Base-by-base conservation (phyloP, 2,113 vertebrate genomes). In the Toxotes jaculatrix region DNA sequence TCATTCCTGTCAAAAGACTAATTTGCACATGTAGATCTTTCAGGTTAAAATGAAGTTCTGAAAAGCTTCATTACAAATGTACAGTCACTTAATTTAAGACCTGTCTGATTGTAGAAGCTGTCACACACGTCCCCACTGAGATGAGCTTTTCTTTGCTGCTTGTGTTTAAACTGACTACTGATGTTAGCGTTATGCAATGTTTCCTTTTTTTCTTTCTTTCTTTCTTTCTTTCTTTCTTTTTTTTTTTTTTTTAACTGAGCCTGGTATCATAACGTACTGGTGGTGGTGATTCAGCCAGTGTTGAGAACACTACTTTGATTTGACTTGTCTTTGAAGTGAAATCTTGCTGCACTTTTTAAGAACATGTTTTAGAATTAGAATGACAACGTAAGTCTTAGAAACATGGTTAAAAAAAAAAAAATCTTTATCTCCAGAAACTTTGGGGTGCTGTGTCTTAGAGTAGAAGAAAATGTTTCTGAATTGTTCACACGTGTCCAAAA, bases 291-390 rank as follows among this genome's bases (percentile, higher is more conserved):
- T 82, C 74, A 23, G 69, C 76, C 82, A 72, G 76, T 71, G 84
- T 64, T 42, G 42, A 85, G 79, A 92, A 88, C 87, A 91, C 89
- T 85, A 83, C 57, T 85, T 87, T 89, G 77, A 86, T 87, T 85
- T 85, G 61, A 89, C 79, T 83, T 63, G 81, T 89, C 80, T 89
- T 84, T 89, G 67, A 83, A 84, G 91, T 92, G 88, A 89, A 80
- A 85, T 80, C 51, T 89, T 85, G 80, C 90, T 90, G 94, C 94
- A 94, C 95, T 95, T 95, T 94, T 94, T 84, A 87, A 88, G 72
- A 88, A 85, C 43, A 82, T 85, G 84, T 92, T 88, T 91, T 92
- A 88, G 88, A 80, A 36, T 74, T 84, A 91, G 86, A 80, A 77
- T 77, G 72, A 89, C 65, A 19, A 71, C 65, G 81, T 84, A 71